Percentiles rank a stretch among this genome's conserved stretches.
These are phyloP conservation scores for Masticophis lateralis DNA, from an alignment of 2,797 vertebrate genomes.

Conservation along the genomic window DNA sequence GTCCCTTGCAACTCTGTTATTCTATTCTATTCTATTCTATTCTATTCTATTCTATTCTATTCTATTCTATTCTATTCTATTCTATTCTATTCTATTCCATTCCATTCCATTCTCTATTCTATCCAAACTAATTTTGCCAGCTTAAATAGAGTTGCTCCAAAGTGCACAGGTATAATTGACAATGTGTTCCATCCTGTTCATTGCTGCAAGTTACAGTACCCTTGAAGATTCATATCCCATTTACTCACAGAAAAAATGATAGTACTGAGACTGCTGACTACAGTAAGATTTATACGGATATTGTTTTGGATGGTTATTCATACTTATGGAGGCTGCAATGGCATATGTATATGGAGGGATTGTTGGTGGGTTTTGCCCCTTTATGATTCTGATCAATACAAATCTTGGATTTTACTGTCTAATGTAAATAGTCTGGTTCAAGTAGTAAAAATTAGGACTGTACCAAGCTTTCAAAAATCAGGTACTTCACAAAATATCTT, in stretches of 20 bases:
- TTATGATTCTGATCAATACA: background rate
- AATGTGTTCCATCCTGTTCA: rapidly evolving
- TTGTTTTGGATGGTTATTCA: background rate
- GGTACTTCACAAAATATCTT: background rate
- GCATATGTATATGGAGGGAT: background rate
- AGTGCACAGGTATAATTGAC: background rate
- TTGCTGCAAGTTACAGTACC: background rate
- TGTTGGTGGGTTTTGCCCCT: background rate
- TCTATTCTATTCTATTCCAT: no score
- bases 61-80: no score
- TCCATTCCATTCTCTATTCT: no score
- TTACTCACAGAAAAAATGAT: background rate
- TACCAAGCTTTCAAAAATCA: background rate
- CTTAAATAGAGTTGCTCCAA: background rate
- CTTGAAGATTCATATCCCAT: background rate
- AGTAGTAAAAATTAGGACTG: background rate
- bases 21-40: no score
- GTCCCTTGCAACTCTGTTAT: no score
- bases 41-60: no score
- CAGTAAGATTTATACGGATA: background rate
- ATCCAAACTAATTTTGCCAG: background rate
- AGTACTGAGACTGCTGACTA: background rate
- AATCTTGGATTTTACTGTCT: background rate
- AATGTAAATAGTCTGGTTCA: background rate
- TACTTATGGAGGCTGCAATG: background rate